Evolutionary conservation across 1,140 invertebrate genomes (phyloP).

Genomic region (Samia ricini): DNA sequence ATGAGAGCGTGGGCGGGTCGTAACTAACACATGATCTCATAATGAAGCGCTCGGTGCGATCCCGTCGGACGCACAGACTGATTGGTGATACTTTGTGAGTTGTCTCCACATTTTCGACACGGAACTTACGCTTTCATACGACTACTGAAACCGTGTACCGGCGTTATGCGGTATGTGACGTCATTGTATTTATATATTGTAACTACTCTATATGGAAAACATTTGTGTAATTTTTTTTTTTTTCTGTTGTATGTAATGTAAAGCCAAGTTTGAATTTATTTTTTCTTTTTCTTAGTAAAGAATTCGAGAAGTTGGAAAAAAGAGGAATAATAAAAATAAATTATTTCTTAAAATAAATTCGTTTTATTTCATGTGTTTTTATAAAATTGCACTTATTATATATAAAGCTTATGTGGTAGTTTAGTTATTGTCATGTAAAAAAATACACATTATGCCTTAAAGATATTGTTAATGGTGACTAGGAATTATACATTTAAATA

Average conservation of each 20-base stretch:
- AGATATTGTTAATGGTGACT: slow-evolving; percentile 13
- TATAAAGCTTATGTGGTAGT: background rate
- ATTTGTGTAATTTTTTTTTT: slow-evolving; percentile 75
- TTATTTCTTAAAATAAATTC: slow-evolving; percentile 67
- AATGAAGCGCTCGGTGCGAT: slow-evolving; percentile 30
- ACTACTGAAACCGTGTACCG: slow-evolving; percentile 33
- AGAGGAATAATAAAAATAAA: slow-evolving; percentile 75
- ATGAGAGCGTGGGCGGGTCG: slow-evolving; percentile 7
- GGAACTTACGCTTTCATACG: slow-evolving; percentile 53
- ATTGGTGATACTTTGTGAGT: slow-evolving; percentile 27
- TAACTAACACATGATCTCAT: slow-evolving; percentile 41
- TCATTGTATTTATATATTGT: slow-evolving; percentile 62
- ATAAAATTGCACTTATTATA: background rate
- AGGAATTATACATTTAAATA: slow-evolving; percentile 8
- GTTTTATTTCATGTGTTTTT: slow-evolving; percentile 57
- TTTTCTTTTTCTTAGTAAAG: slow-evolving; percentile 71
- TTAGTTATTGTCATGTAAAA: slow-evolving; percentile 14
- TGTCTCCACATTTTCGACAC: slow-evolving; percentile 19
- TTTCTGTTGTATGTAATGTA: slow-evolving; percentile 75
- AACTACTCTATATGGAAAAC: slow-evolving; percentile 55
- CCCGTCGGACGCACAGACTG: slow-evolving; percentile 36
- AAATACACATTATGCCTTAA: slow-evolving; percentile 12
- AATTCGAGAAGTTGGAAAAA: slow-evolving; percentile 69
- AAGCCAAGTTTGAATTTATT: slow-evolving; percentile 74
- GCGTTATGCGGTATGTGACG: slow-evolving; percentile 42